These are phyloP conservation scores for Lophotriccus pileatus DNA, from an alignment of 2,797 vertebrate genomes.

Conservation along the genomic window DNA sequence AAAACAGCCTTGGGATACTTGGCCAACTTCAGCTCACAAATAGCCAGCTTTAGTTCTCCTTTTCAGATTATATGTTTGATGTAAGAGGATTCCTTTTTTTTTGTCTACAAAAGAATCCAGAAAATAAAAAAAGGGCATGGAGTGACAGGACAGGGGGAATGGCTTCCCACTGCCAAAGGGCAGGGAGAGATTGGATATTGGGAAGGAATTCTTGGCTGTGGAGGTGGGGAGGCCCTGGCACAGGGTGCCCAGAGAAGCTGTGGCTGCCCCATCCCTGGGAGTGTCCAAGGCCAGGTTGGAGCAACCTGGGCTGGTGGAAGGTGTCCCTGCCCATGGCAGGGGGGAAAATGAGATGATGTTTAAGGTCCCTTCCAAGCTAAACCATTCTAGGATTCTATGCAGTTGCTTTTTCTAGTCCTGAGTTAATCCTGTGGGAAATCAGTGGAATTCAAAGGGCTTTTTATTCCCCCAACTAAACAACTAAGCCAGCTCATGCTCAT, in stretches of 20 bases:
- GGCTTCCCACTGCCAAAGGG: background rate
- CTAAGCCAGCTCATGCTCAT: background rate
- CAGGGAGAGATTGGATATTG: background rate
- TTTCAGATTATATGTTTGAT: background rate
- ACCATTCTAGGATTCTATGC: background rate
- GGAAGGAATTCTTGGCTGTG: fast-evolving
- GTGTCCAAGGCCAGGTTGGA: background rate
- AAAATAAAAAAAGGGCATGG: background rate
- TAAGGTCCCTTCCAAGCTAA: background rate
- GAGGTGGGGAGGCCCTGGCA: background rate
- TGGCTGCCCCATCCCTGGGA: background rate
- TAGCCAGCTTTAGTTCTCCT: too few relatives aligned
- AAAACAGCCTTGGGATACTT: background rate
- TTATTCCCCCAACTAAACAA: background rate
- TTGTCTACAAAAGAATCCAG: background rate
- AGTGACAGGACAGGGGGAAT: background rate
- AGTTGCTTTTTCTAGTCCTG: background rate
- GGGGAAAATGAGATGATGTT: background rate
- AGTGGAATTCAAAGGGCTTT: background rate
- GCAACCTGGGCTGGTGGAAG: fast-evolving
- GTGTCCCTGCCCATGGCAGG: background rate
- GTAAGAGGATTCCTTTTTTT: background rate
- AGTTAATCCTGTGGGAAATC: constrained; percentile 28
- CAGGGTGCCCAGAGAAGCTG: background rate
- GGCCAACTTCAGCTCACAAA: background rate